Conservation (phyloP, 1,140 invertebrate species). For the Drosophila virilis region DNA sequence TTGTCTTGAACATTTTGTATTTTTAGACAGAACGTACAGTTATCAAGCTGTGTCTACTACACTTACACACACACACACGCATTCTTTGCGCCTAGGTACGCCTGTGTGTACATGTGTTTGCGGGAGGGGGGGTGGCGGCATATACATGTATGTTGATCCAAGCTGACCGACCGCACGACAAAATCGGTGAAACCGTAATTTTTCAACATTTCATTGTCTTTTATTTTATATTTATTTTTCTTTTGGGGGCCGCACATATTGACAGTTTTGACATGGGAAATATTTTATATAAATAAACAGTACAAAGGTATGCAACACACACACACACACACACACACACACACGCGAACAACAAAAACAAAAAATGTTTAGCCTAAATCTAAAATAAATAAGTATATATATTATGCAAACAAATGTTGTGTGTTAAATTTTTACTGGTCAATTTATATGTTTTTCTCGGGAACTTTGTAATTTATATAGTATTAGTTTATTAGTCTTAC, state of each 20-base stretch:
- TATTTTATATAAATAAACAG: constrained; percentile 39
- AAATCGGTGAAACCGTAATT: constrained; percentile 47
- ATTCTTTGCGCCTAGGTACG: constrained; percentile 23
- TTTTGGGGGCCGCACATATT: constrained; percentile 46
- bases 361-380: constrained; percentile 19
- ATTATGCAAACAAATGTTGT: constrained; percentile 39
- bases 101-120: background rate
- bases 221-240: constrained; percentile 26
- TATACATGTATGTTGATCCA: constrained; percentile 19
- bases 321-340: background rate
- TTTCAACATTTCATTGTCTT: constrained; percentile 64
- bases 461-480: constrained; percentile 7
- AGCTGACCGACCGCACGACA: constrained; percentile 36
- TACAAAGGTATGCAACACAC: background rate
- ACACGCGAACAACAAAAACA: background rate
- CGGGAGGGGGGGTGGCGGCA: background rate
- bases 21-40: constrained; percentile 64
- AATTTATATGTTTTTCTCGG: constrained; percentile 51
- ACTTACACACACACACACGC: constrained; percentile 3
- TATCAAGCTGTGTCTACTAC: constrained; percentile 44
- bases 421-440: constrained; percentile 27
- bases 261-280: constrained; percentile 71
- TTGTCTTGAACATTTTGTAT: constrained; percentile 64
- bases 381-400: constrained; percentile 48
- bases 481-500: constrained; percentile 7